Evolutionary conservation across 1,140 invertebrate species (phyloP).

Genomic region (Drosophila ananassae): DNA sequence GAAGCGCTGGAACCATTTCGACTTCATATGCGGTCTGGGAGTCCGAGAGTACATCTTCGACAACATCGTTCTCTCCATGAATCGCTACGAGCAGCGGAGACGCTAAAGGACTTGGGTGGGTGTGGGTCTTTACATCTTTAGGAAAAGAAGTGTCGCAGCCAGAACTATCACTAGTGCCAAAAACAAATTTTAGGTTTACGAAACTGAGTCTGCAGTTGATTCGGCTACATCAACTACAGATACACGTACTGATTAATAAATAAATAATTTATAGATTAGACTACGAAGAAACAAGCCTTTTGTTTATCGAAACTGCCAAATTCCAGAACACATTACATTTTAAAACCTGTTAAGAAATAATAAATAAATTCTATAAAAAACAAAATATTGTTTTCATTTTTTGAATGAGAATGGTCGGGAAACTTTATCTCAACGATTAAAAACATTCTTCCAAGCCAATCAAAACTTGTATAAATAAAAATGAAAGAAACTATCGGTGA

Average conservation of each 20-base stretch:
- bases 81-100: constrained; percentile 65
- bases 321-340: not conserved
- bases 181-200: constrained; percentile 52
- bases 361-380: not conserved
- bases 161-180: constrained; percentile 75
- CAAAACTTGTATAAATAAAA: no score
- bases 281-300: not conserved
- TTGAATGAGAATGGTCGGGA: no score
- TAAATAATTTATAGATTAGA: constrained; percentile 68
- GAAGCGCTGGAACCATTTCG: constrained; percentile 89
- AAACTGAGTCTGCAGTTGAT: constrained; percentile 44
- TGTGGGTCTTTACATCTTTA: not conserved
- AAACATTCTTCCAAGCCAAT: no score
- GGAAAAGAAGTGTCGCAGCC: constrained; percentile 24
- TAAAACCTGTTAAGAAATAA: not conserved
- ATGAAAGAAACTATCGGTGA: no score
- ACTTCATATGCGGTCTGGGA: constrained; percentile 89
- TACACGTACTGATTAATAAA: constrained; percentile 73
- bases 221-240: constrained; percentile 32
- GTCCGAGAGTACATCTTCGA: constrained; percentile 87
- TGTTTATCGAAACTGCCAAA: not conserved
- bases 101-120: constrained; percentile 20
- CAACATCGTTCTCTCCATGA: constrained; percentile 81
- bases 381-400: no score
- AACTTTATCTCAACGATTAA: no score